Base-by-base conservation (phyloP, 2,113 vertebrate genomes). In the Larimichthys crocea region DNA sequence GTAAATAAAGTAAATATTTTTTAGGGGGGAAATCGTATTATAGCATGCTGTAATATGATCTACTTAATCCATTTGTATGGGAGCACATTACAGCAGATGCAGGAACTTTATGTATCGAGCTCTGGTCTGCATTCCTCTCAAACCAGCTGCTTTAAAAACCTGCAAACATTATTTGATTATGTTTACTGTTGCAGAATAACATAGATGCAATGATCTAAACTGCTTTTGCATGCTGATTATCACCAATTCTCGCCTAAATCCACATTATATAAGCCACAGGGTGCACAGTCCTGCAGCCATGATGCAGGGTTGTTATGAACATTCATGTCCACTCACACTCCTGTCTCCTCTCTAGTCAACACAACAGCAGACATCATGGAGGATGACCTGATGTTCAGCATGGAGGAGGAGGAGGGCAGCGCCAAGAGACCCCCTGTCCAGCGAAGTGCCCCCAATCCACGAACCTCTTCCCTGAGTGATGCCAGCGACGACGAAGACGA, bases 381-480 rank as follows among this genome's bases (percentile, higher is more conserved):
- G 0, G 97, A 99, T n/a, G 98, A 99, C 50, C 94, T 99, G 64
- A 99, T 99, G 92, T 99, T 99, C 71, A 92, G 89, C 81, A 96
- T 99, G 96, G 98, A 99, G 93, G 97, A 97, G 40, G 93, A 97
- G 35, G 94, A 97, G 40, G 95, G 95, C 70, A 96, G 95, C 29
- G 72, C 86, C 85, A 91, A 73, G 73, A 87, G 93, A 52, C 69
- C 88, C 31, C 59, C 87, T 0, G 61, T 31, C 0, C 70, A 89
- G 15, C 88, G 73, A 40, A 77, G 69, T 16, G 53, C 46, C 46
- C 48, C 69, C 53, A 64, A 44, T 0, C 65, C 87, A 44, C 49
- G 88, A 20, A 22, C 68, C 0, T 85, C 68, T 63, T 94, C 90
- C 1, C 88, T 90, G 17, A 91, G 92, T 5, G 95, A 95, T 1